phyloP scores from a whole-genome alignment of 2,797 vertebrate genomes.

The Eulemur coronatus region DNA sequence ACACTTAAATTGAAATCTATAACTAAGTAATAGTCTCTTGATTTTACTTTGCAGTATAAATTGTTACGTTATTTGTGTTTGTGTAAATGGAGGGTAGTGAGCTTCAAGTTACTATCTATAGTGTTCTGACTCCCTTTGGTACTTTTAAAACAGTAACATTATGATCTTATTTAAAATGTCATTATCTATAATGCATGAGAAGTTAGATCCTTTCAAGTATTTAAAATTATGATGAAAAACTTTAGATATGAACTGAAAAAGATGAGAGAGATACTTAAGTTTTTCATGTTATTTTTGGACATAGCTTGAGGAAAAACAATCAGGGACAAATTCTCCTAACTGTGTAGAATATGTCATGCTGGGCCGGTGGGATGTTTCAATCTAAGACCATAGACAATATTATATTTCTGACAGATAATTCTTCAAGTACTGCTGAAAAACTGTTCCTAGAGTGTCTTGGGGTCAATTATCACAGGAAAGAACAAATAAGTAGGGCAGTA shows the following conservation, averaged over 20 bases:
- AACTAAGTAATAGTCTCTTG: background rate
- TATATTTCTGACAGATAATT: background rate
- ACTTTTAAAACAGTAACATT: background rate
- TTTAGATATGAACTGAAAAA: slow-evolving; percentile 5
- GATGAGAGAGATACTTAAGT: background rate
- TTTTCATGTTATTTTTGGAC: background rate
- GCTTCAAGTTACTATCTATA: background rate
- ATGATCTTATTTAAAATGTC: background rate
- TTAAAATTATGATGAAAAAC: background rate
- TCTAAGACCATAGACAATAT: background rate
- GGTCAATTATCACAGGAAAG: background rate
- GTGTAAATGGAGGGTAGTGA: background rate
- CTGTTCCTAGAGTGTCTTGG: background rate
- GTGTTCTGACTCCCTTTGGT: background rate
- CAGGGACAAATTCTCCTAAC: background rate
- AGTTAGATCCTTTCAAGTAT: background rate
- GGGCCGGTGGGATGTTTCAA: background rate
- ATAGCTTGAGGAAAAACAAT: background rate
- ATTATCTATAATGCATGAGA: background rate
- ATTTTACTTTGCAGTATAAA: background rate
- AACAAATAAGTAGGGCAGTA: background rate
- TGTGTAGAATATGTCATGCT: background rate
- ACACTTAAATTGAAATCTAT: background rate
- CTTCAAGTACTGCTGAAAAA: background rate
- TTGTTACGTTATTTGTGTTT: background rate